Evolutionary conservation across 2,113 vertebrate genomes (phyloP), one percentile per base, ranked within the genome.

Genomic region (Lutjanus erythropterus): DNA sequence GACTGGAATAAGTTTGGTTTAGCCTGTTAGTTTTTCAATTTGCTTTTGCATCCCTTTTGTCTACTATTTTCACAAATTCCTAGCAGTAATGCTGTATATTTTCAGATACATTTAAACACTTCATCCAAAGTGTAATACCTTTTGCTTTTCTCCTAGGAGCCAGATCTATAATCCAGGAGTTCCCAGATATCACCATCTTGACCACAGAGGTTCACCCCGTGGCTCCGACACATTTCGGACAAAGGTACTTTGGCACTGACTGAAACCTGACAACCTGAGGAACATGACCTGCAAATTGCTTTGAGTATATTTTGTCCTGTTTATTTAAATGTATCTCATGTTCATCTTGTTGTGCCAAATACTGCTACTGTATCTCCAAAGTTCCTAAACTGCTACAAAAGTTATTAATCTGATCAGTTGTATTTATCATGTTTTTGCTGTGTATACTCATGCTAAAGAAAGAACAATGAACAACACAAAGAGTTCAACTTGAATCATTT

Each of bases 201-300:
- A 97, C 97, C 25, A 99, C 97, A 64, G 97, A 99, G 93, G 97
- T 99, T 79, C 97, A 99, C 87, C 96, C 96, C 2, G 96, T 99
- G 76, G 97, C 97, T 64, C 97, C 98, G 15, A 97, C 97, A 72
- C 97, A 99, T 93, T 99, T 99, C 60, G 98, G 98, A 92, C 97
- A 99, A 94, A 97, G 97, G 91, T 99, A 99, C 61, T 99, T 99
- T 91, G 98, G 97, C 78, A 99, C 98, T 15, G 97, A 98, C 87
- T 98, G n/a, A 88, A 97, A 75, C 88, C 2, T 7, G 82, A 83
- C 82, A 68, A 86, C 70, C 66, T 16, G 77, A 84, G 69, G 84
- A 89, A 84, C 81, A 78, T 75, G 71, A 81, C 62, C 70, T 41
- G 41, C 37, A 35, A 47, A 61, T 25, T 52, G 73, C 53, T 80